Percentiles rank a stretch among this genome's conserved stretches.
These are phyloP conservation scores for Drosophila borborema DNA, from an alignment of 2,888 invertebrate species.

Conservation along the genomic window DNA sequence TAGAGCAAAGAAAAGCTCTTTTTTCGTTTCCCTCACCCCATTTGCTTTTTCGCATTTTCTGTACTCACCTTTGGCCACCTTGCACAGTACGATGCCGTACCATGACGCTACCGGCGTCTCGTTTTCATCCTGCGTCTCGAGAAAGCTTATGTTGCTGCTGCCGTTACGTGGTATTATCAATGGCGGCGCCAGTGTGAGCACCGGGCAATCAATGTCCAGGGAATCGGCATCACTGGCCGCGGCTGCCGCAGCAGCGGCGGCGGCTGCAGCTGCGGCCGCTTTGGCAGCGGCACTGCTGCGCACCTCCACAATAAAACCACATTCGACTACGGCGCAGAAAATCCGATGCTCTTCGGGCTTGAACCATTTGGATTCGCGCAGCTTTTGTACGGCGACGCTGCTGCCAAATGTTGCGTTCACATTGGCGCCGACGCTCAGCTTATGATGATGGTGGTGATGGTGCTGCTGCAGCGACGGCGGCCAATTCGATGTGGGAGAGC, in stretches of 20 bases:
- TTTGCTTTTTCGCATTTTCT: background rate
- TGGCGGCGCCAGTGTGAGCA: slow-evolving; percentile 48
- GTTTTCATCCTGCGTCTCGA: slow-evolving; percentile 83
- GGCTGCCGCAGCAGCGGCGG: slow-evolving; percentile 59
- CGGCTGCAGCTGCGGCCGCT: slow-evolving; percentile 80
- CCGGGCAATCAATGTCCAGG: slow-evolving; percentile 68
- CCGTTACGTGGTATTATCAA: slow-evolving; percentile 68
- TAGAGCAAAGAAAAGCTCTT: slow-evolving; percentile 21
- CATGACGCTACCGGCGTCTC: slow-evolving; percentile 84
- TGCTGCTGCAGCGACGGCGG: slow-evolving; percentile 54
- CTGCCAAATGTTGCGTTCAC: slow-evolving; percentile 64
- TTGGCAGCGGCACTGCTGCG: slow-evolving; percentile 84
- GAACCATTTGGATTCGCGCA: slow-evolving; percentile 91
- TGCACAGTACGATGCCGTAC: slow-evolving; percentile 90
- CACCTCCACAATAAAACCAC: slow-evolving; percentile 90
- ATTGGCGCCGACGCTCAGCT: slow-evolving; percentile 51
- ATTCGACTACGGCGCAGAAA: slow-evolving; percentile 90
- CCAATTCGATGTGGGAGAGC: slow-evolving; percentile 72
- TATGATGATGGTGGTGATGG: slow-evolving; percentile 38
- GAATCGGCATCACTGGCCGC: slow-evolving; percentile 59
- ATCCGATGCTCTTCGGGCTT: slow-evolving; percentile 89
- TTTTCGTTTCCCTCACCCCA: background rate
- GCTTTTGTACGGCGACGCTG: slow-evolving; percentile 89
- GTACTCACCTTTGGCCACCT: slow-evolving; percentile 89
- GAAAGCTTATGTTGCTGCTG: slow-evolving; percentile 68